These are phyloP conservation scores for Myiopsitta monachus DNA, from an alignment of 2,113 vertebrate species.

Conservation along the genomic window DNA sequence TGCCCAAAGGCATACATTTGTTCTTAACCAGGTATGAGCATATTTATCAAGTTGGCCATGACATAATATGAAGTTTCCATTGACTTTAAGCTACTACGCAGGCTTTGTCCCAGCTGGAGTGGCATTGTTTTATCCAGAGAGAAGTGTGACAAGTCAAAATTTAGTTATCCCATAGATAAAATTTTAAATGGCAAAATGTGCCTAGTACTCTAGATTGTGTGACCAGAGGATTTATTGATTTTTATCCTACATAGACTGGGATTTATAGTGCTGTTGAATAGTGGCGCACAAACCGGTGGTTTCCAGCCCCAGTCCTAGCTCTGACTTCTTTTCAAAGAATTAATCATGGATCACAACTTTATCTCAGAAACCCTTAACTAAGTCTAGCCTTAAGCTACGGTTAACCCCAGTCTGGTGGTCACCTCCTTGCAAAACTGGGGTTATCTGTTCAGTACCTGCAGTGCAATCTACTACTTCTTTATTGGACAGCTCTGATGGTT, in stretches of 20 bases:
- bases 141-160: neutral
- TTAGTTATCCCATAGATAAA: neutral
- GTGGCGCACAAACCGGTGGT: neutral
- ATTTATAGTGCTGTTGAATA: neutral
- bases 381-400: neutral
- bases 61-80: neutral
- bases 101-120: neutral
- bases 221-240: neutral
- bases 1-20: neutral
- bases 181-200: neutral
- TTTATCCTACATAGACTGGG: fast-evolving
- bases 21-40: neutral
- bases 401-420: neutral
- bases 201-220: neutral
- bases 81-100: neutral
- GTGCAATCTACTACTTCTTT: neutral
- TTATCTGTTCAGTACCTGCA: neutral
- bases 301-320: neutral
- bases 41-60: neutral
- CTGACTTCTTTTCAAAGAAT: neutral
- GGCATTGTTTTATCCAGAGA: neutral
- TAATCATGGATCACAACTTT: neutral
- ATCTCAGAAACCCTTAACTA: neutral
- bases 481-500: neutral
- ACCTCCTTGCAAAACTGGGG: neutral